Base-by-base conservation (phyloP, 2,113 vertebrate genomes). In the Scortum barcoo region DNA sequence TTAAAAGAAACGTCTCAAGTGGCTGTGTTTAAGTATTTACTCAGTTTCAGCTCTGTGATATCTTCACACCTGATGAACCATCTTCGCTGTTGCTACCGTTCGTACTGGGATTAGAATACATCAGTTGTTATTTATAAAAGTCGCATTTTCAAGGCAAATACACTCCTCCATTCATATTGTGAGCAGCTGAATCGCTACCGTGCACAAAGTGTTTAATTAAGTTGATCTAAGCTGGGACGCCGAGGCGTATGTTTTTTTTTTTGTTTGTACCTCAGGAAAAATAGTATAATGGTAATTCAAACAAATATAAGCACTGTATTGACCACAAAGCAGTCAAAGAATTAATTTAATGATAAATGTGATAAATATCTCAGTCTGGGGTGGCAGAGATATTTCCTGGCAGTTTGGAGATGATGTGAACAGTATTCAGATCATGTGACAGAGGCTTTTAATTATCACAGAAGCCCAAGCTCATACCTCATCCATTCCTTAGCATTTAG, bases 401-500 rank as follows among this genome's bases (percentile, higher is more conserved):
- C 77, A 74, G 66, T 48, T 70, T 65, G 36, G 67, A 56, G 60
- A 76, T 50, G 30, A 82, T 36, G 3, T 36, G 33, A 87, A 83
- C 50, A 48, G 38, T 50, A 76, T 69, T 81, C 38, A 44, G 58
- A 80, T 85, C 75, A 81, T 81, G 77, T 85, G 89, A 87, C 60
- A 16, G 4, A 42, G 70, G 19, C 56, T 82, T 89, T 86, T 89
- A 84, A 92, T 92, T 84, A 88, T 84, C 56, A 71, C 11, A 5
- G 72, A 76, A 80, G 56, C 66, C 78, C 19, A 10, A 72, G 70
- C 79, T 84, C 78, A 83, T 88, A 88, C 80, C 84, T 89, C 61
- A 81, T 83, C 78, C 77, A 84, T 86, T 91, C 75, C 86, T 87
- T 78, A 81, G 78, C 70, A 79, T 89, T 89, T 89, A 86, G 76